Evolutionary conservation across 2,113 vertebrate species (phyloP), one percentile per base, ranked within the genome.

Genomic region (Sula dactylatra): DNA sequence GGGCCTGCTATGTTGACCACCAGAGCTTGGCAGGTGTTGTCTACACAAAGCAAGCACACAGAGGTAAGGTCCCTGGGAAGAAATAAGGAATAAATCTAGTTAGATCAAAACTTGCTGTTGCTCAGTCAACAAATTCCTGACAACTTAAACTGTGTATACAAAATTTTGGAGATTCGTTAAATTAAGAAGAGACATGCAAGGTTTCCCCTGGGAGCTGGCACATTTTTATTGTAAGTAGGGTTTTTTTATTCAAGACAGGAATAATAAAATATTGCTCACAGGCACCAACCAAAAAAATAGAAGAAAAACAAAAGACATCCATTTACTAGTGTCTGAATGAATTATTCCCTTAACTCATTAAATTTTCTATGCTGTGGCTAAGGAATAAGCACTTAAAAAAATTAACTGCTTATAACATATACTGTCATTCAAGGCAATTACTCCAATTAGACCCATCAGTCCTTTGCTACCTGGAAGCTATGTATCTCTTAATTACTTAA

Each of bases 381-480:
- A 91, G 34, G 47, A 92, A 79, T 82, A 92, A 93, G 81, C 86
- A 86, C 80, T 92, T 86, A 16, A 45, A 90, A 95, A 97, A 84
- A 92, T 64, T 79, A 95, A 88, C 81, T 71, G 31, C 47, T 70
- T 77, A 40, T 17, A 74, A 38, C 45, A 89, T 45, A 64, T 40
- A 50, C 27, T 62, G 32, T 38, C 24, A 61, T 64, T 92, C 47
- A 85, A 82, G 47, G 36, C 18, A 91, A 86, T 94, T 77, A 85
- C 19, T 73, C 34, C 29, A 83, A 77, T 62, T 54, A 96, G 65
- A 65, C 22, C 13, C 42, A 79, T 73, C 44, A 77, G 31, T 72
- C 17, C 36, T 88, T 49, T 72, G 49, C 13, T 66, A 92, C 54
- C 86, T 80, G 50, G 73, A 89, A 93, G 47, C 42, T 36, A 50